phyloP scores from a whole-genome alignment of 1,140 invertebrate genomes.

The Bombus difficillimus region DNA sequence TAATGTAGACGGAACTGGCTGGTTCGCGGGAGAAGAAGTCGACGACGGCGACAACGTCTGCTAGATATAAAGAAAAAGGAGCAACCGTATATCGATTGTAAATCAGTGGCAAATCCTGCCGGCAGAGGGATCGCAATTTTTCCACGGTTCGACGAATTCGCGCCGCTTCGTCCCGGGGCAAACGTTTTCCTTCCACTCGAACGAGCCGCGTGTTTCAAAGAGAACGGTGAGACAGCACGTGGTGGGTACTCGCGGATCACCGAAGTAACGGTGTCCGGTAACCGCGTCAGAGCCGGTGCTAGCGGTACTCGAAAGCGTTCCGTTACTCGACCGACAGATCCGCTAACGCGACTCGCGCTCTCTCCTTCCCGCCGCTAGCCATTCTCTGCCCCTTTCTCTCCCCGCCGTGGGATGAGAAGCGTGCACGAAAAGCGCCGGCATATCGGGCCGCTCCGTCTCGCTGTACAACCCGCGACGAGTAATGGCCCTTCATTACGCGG shows the following conservation, averaged over 20 bases:
- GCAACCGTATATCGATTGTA: too few species aligned
- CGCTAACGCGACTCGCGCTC: conserved; percentile 77
- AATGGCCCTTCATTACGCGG: conserved; percentile 60
- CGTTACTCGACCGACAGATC: conserved; percentile 83
- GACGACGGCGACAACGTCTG: not conserved
- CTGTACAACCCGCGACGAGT: conserved; percentile 49
- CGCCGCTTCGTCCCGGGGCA: conserved; percentile 29
- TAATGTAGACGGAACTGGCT: conserved; percentile 49
- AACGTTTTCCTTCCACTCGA: conserved; percentile 44
- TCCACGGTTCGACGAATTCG: conserved; percentile 56
- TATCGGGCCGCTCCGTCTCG: conserved; percentile 57
- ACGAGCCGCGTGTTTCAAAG: conserved; percentile 55
- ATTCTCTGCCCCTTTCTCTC: conserved; percentile 32
- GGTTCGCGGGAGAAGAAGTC: not conserved
- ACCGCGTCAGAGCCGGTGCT: conserved; percentile 80
- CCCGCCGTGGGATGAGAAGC: conserved; percentile 52
- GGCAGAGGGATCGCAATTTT: conserved; percentile 54
- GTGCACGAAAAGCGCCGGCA: conserved; percentile 55
- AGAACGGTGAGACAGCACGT: conserved; percentile 77
- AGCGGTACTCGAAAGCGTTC: conserved; percentile 79
- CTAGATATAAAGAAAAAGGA: not conserved
- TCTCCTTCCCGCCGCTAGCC: conserved; percentile 23
- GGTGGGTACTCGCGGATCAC: conserved; percentile 70
- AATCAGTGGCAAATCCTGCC: conserved; percentile 2
- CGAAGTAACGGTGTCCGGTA: conserved; percentile 80